Evolutionary conservation across 2,113 vertebrate species (phyloP).

Genomic region (Pyxicephalus adspersus): DNA sequence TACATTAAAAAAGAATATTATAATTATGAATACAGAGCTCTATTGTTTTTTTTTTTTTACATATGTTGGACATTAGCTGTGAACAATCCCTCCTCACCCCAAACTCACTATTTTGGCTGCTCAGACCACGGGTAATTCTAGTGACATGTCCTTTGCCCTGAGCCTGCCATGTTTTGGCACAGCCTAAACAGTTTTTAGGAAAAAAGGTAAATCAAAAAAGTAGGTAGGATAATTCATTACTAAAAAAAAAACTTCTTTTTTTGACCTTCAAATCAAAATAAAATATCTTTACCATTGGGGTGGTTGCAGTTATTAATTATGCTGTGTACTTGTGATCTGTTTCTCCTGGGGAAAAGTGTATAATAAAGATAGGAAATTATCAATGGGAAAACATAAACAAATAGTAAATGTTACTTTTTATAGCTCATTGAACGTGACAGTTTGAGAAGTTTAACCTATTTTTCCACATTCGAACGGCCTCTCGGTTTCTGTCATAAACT

Average conservation of each 20-base stretch:
- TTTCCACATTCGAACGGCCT: neutral
- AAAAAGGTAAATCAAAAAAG: too few species aligned
- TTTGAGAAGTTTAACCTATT: neutral
- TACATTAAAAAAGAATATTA: too few species aligned
- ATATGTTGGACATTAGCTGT: too few species aligned
- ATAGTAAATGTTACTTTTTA: neutral
- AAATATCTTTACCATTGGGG: neutral
- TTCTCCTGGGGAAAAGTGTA: slow-evolving; percentile 1
- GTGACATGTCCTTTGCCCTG: too few species aligned
- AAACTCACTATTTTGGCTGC: too few species aligned
- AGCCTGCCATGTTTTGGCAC: too few species aligned
- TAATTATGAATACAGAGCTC: too few species aligned
- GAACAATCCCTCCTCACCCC: too few species aligned
- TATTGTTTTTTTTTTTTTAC: too few species aligned
- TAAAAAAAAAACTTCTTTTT: neutral
- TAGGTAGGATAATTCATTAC: too few species aligned
- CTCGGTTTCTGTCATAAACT: neutral
- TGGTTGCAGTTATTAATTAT: slow-evolving; percentile 20
- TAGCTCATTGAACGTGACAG: neutral
- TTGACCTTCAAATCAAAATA: neutral
- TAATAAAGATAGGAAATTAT: neutral
- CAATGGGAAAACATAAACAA: neutral
- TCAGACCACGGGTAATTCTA: too few species aligned
- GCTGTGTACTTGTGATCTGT: neutral
- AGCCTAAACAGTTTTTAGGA: too few species aligned